Conservation (phyloP, 2,113 vertebrate genomes). For the Corapipo altera region DNA sequence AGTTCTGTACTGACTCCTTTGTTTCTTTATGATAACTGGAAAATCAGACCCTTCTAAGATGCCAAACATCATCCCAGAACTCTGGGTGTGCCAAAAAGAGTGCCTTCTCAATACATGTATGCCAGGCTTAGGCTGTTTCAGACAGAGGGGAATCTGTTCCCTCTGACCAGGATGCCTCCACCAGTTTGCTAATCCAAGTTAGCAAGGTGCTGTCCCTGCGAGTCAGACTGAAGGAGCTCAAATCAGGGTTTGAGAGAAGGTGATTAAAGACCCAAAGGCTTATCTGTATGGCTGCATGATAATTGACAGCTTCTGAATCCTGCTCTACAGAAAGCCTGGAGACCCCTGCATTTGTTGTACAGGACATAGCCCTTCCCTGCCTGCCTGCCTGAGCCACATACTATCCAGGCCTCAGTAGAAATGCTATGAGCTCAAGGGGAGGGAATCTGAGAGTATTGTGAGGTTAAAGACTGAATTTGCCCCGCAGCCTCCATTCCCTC, state of each 20-base stretch:
- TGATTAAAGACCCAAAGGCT: neutral
- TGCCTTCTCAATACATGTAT: fast-evolving
- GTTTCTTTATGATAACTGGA: neutral
- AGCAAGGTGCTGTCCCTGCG: neutral
- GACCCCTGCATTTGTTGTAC: neutral
- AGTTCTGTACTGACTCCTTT: neutral
- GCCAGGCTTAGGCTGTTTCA: neutral
- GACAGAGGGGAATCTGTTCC: neutral
- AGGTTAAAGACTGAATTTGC: neutral
- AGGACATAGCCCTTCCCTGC: neutral
- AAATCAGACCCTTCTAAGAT: neutral
- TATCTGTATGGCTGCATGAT: neutral
- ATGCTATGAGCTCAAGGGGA: neutral
- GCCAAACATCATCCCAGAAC: neutral
- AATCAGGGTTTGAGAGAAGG: neutral
- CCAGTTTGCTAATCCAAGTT: neutral
- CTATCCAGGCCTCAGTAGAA: neutral
- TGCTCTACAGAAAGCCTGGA: neutral
- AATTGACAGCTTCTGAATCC: neutral
- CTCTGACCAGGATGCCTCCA: neutral
- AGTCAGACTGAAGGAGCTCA: neutral
- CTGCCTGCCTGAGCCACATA: neutral
- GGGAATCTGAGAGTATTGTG: neutral
- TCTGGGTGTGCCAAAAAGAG: neutral
- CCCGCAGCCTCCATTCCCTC: neutral